These are phyloP conservation scores for Clangula hyemalis DNA, from an alignment of 2,797 vertebrate species.

Conservation along the genomic window DNA sequence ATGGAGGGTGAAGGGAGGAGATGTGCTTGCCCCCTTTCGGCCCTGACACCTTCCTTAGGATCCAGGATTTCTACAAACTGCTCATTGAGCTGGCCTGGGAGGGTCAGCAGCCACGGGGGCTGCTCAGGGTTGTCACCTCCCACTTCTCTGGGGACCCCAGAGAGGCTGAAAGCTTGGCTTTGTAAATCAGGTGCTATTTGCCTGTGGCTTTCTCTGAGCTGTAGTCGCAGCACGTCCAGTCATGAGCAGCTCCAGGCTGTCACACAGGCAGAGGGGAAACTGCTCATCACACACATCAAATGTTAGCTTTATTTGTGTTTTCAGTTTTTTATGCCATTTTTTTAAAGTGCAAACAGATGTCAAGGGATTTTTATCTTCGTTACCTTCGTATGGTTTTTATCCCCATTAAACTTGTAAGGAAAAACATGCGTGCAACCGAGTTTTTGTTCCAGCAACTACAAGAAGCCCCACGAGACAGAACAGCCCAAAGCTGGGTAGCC, in stretches of 20 bases:
- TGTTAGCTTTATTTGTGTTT: conserved; percentile 7
- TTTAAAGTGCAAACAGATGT: conserved; percentile 59
- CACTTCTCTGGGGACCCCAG: background rate
- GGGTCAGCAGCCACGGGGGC: background rate
- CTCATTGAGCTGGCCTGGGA: background rate
- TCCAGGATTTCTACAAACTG: background rate
- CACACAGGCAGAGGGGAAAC: background rate
- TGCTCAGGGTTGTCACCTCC: background rate
- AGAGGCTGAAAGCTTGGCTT: background rate
- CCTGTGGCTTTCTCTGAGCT: conserved; percentile 11
- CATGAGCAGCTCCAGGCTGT: background rate
- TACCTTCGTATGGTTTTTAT: background rate
- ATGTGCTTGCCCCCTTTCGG: background rate
- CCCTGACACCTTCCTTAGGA: background rate
- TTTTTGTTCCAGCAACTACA: background rate
- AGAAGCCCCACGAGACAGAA: background rate
- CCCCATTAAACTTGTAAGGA: background rate
- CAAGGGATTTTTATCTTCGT: conserved; percentile 13
- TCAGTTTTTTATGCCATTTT: conserved; percentile 33
- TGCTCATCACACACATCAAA: conserved; percentile 1
- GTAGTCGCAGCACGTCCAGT: background rate
- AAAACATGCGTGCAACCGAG: background rate
- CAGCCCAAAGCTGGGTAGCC: background rate
- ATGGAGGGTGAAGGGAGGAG: background rate
- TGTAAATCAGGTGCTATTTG: background rate